phyloP scores from a whole-genome alignment of 1,140 invertebrate species.

The Scylla paramamosain region DNA sequence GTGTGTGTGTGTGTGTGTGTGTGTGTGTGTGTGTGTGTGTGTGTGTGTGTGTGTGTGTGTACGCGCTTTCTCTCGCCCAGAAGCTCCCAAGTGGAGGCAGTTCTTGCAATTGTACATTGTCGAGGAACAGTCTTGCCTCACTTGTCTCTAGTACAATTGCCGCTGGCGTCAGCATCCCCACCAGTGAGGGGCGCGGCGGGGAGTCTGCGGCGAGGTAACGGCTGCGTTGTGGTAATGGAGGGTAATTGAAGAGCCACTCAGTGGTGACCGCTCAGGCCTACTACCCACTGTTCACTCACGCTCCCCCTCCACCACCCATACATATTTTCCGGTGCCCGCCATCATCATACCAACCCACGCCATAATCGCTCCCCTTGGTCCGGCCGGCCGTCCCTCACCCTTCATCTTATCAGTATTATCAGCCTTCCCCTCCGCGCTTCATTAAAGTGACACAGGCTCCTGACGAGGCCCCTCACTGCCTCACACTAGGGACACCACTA shows the following conservation, averaged over 20 bases:
- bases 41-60: not conserved
- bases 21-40: too few species aligned
- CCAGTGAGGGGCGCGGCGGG: not conserved
- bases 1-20: too few species aligned
- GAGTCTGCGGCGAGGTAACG: not conserved
- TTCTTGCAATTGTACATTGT: conserved; percentile 2
- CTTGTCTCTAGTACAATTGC: not conserved
- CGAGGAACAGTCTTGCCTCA: not conserved
- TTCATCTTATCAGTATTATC: not conserved
- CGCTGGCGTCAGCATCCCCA: not conserved
- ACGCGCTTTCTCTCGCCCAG: not conserved
- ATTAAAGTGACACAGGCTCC: not conserved
- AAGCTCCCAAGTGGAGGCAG: not conserved
- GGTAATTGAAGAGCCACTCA: conserved; percentile 11
- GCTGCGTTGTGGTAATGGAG: not conserved
- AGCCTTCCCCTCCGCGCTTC: not conserved
- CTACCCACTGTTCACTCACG: not conserved
- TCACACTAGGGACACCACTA: not conserved
- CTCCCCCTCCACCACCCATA: not conserved
- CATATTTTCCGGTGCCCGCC: not conserved
- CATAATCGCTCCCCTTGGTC: not conserved
- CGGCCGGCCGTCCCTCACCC: not conserved
- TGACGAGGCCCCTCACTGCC: not conserved
- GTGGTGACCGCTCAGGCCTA: not conserved
- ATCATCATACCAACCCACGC: not conserved